Conservation (phyloP, 2,888 invertebrate species). For the Oscheius sp. region DNA sequence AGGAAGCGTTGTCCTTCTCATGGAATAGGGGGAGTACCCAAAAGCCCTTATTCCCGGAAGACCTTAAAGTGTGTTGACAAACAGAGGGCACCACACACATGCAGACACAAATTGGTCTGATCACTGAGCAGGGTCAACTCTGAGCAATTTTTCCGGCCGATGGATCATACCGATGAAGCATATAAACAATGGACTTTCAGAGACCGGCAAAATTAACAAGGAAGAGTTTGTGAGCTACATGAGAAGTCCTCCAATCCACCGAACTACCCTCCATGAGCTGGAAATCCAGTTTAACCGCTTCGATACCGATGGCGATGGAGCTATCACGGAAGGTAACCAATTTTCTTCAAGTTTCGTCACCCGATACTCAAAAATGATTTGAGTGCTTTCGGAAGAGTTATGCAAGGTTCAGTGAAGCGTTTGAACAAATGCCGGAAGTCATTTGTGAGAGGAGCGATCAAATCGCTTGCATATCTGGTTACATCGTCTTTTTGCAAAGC, state of each 20-base stretch:
- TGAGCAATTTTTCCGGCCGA: too few relatives aligned
- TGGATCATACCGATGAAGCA: too few relatives aligned
- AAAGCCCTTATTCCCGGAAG: too few relatives aligned
- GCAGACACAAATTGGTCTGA: too few relatives aligned
- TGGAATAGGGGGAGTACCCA: too few relatives aligned
- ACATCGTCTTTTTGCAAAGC: slow-evolving; percentile 37
- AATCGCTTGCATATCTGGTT: slow-evolving; percentile 4
- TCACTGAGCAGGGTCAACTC: too few relatives aligned
- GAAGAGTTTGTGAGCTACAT: slow-evolving; percentile 70
- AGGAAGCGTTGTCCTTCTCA: too few relatives aligned
- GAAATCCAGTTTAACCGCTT: slow-evolving; percentile 65
- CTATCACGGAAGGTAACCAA: slow-evolving; percentile 64
- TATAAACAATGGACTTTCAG: slow-evolving; percentile 51
- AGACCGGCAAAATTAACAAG: slow-evolving; percentile 71
- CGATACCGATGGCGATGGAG: slow-evolving; percentile 69
- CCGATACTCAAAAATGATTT: not conserved
- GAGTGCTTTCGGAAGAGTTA: slow-evolving; percentile 8
- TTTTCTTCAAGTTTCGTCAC: too few relatives aligned
- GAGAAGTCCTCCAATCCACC: slow-evolving; percentile 65
- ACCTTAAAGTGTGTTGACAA: too few relatives aligned
- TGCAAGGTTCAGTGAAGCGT: slow-evolving; percentile 13
- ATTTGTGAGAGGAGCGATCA: slow-evolving; percentile 6
- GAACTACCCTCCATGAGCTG: slow-evolving; percentile 66
- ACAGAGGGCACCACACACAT: too few relatives aligned
- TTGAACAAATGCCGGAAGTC: slow-evolving; percentile 17